A percentile compares a stretch with the other conserved stretches of the same genome.
These are phyloP conservation scores for Rhizomys pruinosus DNA, from an alignment of 2,113 vertebrate species.

Conservation along the genomic window DNA sequence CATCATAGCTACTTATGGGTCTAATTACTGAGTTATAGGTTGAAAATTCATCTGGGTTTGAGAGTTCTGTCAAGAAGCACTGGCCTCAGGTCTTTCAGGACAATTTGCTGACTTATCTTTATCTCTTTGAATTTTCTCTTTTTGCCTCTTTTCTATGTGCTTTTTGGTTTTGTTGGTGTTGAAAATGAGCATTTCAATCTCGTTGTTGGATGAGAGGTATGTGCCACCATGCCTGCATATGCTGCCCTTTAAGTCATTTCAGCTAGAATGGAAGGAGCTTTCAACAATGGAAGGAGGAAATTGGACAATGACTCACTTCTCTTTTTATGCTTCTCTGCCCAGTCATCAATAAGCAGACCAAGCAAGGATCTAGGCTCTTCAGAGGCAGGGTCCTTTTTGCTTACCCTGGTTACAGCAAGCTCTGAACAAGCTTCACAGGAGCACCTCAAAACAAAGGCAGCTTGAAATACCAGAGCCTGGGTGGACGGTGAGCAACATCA, in stretches of 20 bases:
- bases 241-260: background rate
- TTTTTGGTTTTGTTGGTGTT: background rate
- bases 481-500: no score
- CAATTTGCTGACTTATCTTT: background rate
- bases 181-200: background rate
- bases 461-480: background rate
- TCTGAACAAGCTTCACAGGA: background rate
- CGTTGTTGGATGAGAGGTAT: no score
- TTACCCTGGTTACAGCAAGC: no score
- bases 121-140: background rate
- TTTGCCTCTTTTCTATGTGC: background rate
- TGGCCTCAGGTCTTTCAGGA: background rate
- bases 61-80: background rate
- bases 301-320: background rate
- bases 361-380: background rate
- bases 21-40: no score
- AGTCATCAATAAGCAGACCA: background rate
- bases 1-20: no score
- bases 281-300: background rate
- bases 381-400: background rate
- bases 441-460: rapidly evolving
- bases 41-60: background rate
- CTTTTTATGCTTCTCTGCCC: background rate
- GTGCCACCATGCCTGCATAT: no score
- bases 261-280: background rate